phyloP scores from a whole-genome alignment of 1,140 invertebrate genomes.

The Drosophila pachea region DNA sequence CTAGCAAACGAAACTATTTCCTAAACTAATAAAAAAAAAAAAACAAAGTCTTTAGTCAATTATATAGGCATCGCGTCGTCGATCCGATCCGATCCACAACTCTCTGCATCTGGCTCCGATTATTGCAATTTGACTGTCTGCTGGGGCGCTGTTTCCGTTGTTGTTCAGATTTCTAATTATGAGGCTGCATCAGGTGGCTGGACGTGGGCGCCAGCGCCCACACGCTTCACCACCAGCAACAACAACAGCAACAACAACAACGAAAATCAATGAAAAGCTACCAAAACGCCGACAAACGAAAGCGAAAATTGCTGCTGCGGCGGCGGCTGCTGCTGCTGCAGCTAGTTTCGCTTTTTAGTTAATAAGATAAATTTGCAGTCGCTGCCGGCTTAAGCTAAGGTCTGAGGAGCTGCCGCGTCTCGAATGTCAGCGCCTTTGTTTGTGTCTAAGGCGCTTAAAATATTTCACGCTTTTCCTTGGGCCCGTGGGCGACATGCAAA shows the following conservation, averaged over 20 bases:
- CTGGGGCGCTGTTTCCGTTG: neutral
- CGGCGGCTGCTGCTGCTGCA: neutral
- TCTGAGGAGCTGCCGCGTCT: slow-evolving; percentile 21
- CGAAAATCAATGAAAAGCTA: slow-evolving; percentile 21
- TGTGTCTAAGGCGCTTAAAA: slow-evolving; percentile 43
- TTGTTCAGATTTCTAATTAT: slow-evolving; percentile 14
- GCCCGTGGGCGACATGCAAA: slow-evolving; percentile 60
- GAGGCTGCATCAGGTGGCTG: slow-evolving; percentile 38
- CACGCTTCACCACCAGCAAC: slow-evolving; percentile 2
- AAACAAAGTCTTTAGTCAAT: too few relatives aligned
- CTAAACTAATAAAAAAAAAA: too few relatives aligned
- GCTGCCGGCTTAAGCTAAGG: slow-evolving; percentile 29
- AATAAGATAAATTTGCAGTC: slow-evolving; percentile 58
- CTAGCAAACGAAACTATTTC: too few relatives aligned
- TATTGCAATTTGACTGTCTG: slow-evolving; percentile 1
- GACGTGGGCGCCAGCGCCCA: slow-evolving; percentile 30
- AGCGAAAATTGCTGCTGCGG: slow-evolving; percentile 39
- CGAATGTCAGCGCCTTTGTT: slow-evolving; percentile 29
- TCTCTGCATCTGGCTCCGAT: neutral
- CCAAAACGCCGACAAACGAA: slow-evolving; percentile 46
- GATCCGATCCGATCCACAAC: too few relatives aligned
- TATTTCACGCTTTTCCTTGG: slow-evolving; percentile 52
- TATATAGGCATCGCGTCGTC: too few relatives aligned
- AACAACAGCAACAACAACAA: slow-evolving; percentile 5
- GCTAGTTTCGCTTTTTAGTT: slow-evolving; percentile 48